phyloP scores from a whole-genome alignment of 2,113 vertebrate genomes.

The Prolemur simus region DNA sequence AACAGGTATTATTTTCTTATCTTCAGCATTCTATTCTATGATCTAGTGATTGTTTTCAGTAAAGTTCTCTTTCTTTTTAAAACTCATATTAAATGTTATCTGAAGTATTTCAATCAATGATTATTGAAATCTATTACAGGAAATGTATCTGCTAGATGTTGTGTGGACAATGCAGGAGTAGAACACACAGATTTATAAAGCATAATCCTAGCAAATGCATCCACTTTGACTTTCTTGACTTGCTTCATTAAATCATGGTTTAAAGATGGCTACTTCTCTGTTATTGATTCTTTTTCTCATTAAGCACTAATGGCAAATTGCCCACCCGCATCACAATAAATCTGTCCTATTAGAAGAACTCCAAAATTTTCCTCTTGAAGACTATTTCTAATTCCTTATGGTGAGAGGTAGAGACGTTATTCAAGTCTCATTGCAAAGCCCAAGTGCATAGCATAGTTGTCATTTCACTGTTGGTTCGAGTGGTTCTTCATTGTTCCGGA shows the following conservation, averaged over 20 bases:
- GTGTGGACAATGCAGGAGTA: not conserved
- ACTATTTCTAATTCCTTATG: not conserved
- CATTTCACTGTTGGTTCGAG: not conserved
- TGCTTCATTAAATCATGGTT: not conserved
- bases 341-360: not conserved
- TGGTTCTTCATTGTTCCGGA: not conserved
- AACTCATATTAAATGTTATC: not conserved
- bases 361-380: not conserved
- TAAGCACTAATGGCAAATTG: not conserved
- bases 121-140: not conserved
- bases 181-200: not conserved
- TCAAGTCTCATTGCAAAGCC: rapidly evolving
- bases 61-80: not conserved
- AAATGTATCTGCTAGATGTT: not conserved
- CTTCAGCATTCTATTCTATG: not conserved
- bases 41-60: not conserved
- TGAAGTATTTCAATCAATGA: not conserved
- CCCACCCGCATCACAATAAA: not conserved
- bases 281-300: not conserved
- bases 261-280: not conserved
- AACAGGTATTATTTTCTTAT: not conserved
- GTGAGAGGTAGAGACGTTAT: not conserved
- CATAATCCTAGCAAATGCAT: not conserved
- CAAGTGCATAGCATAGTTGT: not conserved
- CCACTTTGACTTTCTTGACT: not conserved